These are phyloP conservation scores for Catharus minimus DNA, from an alignment of 2,113 vertebrate species.

Conservation along the genomic window DNA sequence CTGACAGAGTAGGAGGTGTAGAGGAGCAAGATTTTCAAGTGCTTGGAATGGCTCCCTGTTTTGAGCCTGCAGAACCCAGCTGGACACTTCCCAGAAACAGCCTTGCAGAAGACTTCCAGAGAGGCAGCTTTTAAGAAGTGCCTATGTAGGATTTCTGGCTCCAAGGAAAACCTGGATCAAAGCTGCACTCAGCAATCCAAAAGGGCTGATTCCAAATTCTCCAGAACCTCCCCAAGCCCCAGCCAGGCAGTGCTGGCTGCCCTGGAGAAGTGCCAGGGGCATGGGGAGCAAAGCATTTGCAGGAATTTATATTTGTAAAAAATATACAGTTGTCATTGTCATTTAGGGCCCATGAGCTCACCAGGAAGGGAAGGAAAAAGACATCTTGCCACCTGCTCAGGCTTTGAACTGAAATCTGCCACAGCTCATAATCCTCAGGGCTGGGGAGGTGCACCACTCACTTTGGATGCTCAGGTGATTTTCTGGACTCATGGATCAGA, in stretches of 20 bases:
- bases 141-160: not conserved
- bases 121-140: not conserved
- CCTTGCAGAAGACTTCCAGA: not conserved
- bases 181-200: not conserved
- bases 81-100: slow-evolving; percentile 36
- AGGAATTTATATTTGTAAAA: not conserved
- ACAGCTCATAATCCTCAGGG: not conserved
- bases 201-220: not conserved
- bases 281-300: not conserved
- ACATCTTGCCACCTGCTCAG: not conserved
- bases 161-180: not conserved
- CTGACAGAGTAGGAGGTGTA: slow-evolving; percentile 52
- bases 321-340: not conserved
- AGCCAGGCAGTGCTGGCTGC: not conserved
- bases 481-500: accelerated
- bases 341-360: not conserved
- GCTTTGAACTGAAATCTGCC: not conserved
- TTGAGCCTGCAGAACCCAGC: not conserved
- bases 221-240: not conserved
- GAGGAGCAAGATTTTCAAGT: not conserved
- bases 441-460: not conserved
- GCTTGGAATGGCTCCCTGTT: slow-evolving; percentile 1
- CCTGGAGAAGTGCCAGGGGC: not conserved
- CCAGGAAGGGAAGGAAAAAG: not conserved
- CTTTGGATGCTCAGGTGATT: not conserved